Conservation (phyloP, 2,113 vertebrate species). For the Urocynchramus pylzowi region DNA sequence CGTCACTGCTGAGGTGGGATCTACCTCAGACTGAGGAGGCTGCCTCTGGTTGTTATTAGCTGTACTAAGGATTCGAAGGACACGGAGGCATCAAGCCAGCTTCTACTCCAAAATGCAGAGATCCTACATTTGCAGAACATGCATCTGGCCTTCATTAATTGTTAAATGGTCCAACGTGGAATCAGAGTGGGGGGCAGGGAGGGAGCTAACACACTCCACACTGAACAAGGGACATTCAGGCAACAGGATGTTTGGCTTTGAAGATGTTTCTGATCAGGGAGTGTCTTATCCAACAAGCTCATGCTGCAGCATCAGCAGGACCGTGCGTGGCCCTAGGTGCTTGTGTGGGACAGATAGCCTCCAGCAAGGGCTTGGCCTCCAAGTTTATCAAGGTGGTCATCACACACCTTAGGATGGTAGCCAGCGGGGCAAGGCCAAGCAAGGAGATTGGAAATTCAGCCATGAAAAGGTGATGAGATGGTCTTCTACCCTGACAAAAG, state of each 20-base stretch:
- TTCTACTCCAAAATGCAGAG: conserved; percentile 35
- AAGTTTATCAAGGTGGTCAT: neutral
- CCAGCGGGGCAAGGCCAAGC: neutral
- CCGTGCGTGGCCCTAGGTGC: accelerated
- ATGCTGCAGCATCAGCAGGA: accelerated
- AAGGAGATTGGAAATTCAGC: neutral
- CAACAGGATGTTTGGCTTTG: neutral
- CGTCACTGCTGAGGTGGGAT: conserved; percentile 57
- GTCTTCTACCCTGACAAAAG: neutral
- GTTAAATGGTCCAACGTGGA: conserved; percentile 48
- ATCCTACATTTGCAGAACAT: conserved; percentile 39
- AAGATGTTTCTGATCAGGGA: neutral
- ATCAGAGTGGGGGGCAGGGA: neutral
- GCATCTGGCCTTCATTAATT: conserved; percentile 64
- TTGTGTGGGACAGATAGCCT: neutral
- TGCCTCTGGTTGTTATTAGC: conserved; percentile 64
- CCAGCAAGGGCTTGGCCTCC: neutral
- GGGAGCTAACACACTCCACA: neutral
- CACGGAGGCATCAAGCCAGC: conserved; percentile 43
- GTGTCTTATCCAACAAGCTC: neutral
- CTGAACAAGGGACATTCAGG: neutral
- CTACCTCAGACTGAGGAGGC: conserved; percentile 26
- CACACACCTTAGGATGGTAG: neutral
- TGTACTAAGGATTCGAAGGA: conserved; percentile 44
- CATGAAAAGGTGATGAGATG: neutral